Base-by-base conservation (phyloP, 2,888 invertebrate species). In the Meandrusa payeni region DNA sequence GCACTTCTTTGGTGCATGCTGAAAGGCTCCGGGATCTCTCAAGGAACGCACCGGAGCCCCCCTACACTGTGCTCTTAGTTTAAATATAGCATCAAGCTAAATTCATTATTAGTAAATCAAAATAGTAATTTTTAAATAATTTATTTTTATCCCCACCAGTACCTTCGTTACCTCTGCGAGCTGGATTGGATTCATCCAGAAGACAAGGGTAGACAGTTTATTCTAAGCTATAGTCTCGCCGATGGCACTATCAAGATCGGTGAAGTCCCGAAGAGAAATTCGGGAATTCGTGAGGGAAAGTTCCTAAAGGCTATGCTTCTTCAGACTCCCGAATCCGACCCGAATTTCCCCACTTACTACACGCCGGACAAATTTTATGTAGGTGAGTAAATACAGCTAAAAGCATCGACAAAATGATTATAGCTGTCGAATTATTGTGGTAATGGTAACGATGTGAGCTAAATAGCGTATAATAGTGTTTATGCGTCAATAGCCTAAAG, bases 121-220 rank as follows among this genome's bases (percentile, higher is more conserved):
- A n/a, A n/a, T n/a, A n/a, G n/a, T n/a, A n/a, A n/a, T n/a, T n/a
- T 23, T 15, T 15, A 3, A 15, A 15, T 15, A 15, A 17, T 19
- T 11, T 28, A n/a, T 23, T 20, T 11, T 36, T 17, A 17, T 47
- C 52, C 19, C 34, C 24, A 48, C 9, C 48, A 90, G 87, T 89
- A 90, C 36, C 82, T 95, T 0, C 90, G 95, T 24, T 96, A 95
- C 67, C 91, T 92, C 37, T 93, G 94, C 66, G 88, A 91, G 46
- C 86, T 96, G 87, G 94, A 95, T 56, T 92, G 92, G 49, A 90
- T 93, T 2, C 92, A 94, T 62, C 94, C 94, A 0, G 95, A 95
- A 63, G 95, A 96, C 71, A 73, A 88, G 17, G 91, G 91, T 1
- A 90, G 97, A 17, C 85, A 91, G 52, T 97, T 97, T 69, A 88